Evolutionary conservation across 2,797 vertebrate species (phyloP).

Genomic region (Rhadinocentrus ornatus): DNA sequence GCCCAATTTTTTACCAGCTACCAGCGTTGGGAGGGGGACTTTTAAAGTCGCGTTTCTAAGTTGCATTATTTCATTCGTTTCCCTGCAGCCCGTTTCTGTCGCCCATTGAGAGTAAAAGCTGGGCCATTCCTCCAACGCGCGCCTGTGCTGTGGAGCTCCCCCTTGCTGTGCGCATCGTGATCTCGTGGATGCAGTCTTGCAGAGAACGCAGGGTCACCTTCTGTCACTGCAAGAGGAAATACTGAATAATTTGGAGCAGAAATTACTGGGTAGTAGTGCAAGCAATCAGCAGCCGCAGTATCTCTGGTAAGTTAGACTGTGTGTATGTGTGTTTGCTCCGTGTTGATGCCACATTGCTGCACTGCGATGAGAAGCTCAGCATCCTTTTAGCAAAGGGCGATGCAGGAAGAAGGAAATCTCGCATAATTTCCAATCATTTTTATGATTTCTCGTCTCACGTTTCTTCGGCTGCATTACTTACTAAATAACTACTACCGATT

Average conservation of each 20-base stretch:
- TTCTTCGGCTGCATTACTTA: constrained; percentile 12
- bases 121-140: constrained; percentile 72
- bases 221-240: constrained; percentile 77
- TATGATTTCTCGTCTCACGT: constrained; percentile 2
- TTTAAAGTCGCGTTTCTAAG: constrained; percentile 8
- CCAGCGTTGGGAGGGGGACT: constrained; percentile 5
- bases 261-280: constrained; percentile 43
- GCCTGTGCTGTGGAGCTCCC: constrained; percentile 78
- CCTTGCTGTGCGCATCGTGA: constrained; percentile 81
- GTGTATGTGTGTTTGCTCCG: constrained; percentile 12
- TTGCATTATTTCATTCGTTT: constrained; percentile 12
- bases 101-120: constrained; percentile 66
- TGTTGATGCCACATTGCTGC: constrained; percentile 51
- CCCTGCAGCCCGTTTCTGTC: constrained; percentile 39
- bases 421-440: constrained; percentile 33
- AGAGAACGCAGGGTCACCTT: constrained; percentile 85
- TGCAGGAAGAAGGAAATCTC: constrained; percentile 59
- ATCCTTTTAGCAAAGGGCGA: constrained; percentile 64
- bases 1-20: too few species aligned
- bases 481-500: constrained; percentile 21
- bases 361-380: constrained; percentile 52
- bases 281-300: constrained; percentile 35
- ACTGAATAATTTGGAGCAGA: constrained; percentile 54
- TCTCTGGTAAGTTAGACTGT: constrained; percentile 67
- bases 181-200: constrained; percentile 79